These are phyloP conservation scores for Glaucopsyche alexis DNA, from an alignment of 2,888 invertebrate species.

Conservation along the genomic window DNA sequence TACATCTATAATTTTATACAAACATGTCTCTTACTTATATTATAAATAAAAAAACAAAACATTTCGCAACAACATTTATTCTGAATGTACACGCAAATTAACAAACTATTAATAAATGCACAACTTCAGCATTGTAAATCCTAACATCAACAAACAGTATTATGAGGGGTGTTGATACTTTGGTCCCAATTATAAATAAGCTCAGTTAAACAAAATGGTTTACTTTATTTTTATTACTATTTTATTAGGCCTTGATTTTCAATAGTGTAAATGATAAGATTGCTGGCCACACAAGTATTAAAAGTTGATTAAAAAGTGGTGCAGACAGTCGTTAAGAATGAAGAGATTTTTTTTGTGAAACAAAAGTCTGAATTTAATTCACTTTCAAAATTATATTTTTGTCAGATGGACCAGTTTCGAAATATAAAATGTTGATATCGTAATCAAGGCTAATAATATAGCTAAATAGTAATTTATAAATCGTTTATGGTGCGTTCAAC, in stretches of 20 bases:
- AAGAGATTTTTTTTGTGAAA: background rate
- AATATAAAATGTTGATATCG: background rate
- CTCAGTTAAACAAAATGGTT: conserved; percentile 40
- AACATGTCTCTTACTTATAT: too few species aligned
- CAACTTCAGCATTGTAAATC: conserved; percentile 78
- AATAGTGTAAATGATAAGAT: background rate
- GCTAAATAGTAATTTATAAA: background rate
- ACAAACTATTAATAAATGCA: conserved; percentile 76
- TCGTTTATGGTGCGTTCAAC: conserved; percentile 32
- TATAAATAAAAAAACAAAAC: conserved; percentile 35
- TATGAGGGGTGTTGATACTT: conserved; percentile 41
- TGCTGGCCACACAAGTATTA: background rate
- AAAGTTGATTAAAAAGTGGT: too few species aligned
- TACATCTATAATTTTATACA: too few species aligned
- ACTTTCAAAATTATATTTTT: too few species aligned
- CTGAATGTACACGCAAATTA: conserved; percentile 74
- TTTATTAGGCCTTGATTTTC: conserved; percentile 8
- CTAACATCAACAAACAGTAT: conserved; percentile 36
- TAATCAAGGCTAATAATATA: conserved; percentile 10
- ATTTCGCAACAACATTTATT: conserved; percentile 74
- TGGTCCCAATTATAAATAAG: conserved; percentile 68
- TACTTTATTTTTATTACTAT: background rate
- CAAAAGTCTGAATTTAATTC: too few species aligned
- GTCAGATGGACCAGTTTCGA: too few species aligned
- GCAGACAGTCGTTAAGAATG: too few species aligned